These are phyloP conservation scores for Dasyprocta punctata DNA, from an alignment of 2,113 vertebrate genomes.

Conservation along the genomic window DNA sequence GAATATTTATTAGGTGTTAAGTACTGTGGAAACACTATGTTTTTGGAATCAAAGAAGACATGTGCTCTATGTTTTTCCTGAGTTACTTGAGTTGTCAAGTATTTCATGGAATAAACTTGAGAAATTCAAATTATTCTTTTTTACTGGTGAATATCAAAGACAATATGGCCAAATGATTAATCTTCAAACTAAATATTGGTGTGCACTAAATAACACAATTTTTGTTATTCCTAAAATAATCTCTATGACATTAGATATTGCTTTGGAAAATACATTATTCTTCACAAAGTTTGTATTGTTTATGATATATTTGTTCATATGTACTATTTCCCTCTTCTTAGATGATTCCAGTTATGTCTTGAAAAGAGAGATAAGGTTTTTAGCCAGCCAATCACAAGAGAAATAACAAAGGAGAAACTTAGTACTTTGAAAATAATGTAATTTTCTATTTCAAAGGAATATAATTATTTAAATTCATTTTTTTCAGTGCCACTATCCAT, in stretches of 20 bases:
- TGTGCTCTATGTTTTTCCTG: neutral
- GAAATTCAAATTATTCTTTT: neutral
- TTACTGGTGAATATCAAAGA: neutral
- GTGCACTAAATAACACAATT: neutral
- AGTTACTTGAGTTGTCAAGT: neutral
- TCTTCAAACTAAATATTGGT: neutral
- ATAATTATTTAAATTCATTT: neutral
- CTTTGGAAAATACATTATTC: conserved; percentile 37
- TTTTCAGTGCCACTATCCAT: neutral
- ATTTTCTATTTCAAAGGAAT: conserved; percentile 29
- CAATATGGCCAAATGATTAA: neutral
- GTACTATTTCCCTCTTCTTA: too few species aligned
- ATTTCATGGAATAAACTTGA: neutral
- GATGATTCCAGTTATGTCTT: neutral
- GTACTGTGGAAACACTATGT: neutral
- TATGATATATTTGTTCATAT: too few species aligned
- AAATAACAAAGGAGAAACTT: neutral
- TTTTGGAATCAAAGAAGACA: neutral
- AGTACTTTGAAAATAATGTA: neutral
- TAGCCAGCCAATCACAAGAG: neutral
- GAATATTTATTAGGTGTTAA: conserved; percentile 19
- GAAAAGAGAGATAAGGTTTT: neutral
- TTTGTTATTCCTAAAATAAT: neutral
- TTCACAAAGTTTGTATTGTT: neutral
- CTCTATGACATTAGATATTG: neutral